Evolutionary conservation across 2,113 vertebrate genomes (phyloP).

Genomic region (Hippocampus guttulatus): DNA sequence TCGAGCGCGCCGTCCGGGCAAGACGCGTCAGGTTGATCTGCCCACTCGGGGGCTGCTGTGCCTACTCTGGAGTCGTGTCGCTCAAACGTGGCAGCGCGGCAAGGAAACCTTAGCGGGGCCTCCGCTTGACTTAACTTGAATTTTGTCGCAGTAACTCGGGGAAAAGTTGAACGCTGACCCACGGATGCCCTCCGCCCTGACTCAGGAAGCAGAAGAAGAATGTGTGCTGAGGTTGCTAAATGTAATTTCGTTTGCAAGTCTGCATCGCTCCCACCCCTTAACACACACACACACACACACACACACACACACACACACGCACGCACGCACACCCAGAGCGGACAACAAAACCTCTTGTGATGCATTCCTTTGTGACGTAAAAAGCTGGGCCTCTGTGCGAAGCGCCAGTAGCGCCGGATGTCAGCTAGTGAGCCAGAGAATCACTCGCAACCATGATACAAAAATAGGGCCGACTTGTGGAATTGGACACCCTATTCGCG

Average conservation of each 20-base stretch:
- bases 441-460: neutral
- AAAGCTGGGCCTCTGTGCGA: conserved; percentile 50
- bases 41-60: too few relatives aligned
- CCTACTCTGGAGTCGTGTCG: too few relatives aligned
- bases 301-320: neutral
- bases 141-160: too few relatives aligned
- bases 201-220: conserved; percentile 51
- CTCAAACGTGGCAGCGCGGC: too few relatives aligned
- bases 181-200: conserved; percentile 38
- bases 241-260: neutral
- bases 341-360: conserved; percentile 64
- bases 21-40: conserved; percentile 28
- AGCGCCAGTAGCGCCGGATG: conserved; percentile 55
- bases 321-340: conserved; percentile 16
- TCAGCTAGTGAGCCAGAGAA: conserved; percentile 32
- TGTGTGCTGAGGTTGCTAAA: conserved; percentile 36
- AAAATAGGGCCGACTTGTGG: too few relatives aligned
- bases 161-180: conserved; percentile 31
- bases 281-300: conserved; percentile 9
- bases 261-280: neutral
- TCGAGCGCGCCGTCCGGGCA: conserved; percentile 34
- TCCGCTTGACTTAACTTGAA: too few relatives aligned
- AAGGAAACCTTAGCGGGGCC: too few relatives aligned
- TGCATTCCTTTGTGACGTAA: conserved; percentile 66
- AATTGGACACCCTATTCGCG: too few relatives aligned